Evolutionary conservation across 2,113 vertebrate species (phyloP).

Genomic region (Mionectes macconnelli): DNA sequence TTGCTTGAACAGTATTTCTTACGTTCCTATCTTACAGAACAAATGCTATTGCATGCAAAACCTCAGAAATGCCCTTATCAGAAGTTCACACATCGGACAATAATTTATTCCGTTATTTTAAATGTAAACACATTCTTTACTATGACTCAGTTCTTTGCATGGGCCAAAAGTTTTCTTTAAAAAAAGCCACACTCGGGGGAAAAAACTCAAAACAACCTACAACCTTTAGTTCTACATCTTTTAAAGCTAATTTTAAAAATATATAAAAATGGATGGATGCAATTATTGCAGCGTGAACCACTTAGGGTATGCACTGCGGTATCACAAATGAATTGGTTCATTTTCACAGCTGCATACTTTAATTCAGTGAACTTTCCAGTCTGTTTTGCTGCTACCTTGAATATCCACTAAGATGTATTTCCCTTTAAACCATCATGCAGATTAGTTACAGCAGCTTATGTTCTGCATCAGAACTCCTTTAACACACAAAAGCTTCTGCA

Average conservation of each 20-base stretch:
- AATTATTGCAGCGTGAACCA: neutral
- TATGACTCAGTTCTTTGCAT: neutral
- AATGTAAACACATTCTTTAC: neutral
- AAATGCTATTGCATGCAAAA: neutral
- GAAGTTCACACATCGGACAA: neutral
- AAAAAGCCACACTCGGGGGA: neutral
- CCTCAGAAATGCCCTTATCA: neutral
- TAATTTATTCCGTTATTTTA: neutral
- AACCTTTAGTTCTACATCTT: neutral
- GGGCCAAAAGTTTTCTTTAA: neutral
- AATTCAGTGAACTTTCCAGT: neutral
- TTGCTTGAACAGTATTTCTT: neutral
- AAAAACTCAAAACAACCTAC: neutral
- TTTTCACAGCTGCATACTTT: neutral
- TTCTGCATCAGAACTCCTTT: neutral
- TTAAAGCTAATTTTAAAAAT: neutral
- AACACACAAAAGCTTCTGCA: neutral
- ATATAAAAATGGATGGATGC: neutral
- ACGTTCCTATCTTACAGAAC: neutral
- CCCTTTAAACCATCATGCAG: neutral
- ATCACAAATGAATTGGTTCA: neutral
- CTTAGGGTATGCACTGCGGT: neutral
- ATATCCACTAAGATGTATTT: neutral
- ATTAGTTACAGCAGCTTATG: conserved; percentile 7
- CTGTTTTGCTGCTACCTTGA: neutral